These are phyloP conservation scores for Ceratosolen solmsi DNA, from an alignment of 1,140 invertebrate genomes.

Conservation along the genomic window DNA sequence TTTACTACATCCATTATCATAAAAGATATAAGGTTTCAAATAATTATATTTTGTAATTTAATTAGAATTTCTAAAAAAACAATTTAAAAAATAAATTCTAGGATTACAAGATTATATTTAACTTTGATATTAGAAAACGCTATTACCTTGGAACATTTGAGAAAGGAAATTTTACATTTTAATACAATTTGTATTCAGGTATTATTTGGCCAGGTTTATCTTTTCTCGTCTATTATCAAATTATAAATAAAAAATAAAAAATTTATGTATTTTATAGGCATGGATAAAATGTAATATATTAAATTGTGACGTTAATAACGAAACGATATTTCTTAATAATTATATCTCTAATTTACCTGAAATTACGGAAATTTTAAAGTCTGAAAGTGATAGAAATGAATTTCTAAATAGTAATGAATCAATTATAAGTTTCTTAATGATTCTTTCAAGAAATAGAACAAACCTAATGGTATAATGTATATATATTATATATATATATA, in stretches of 20 bases:
- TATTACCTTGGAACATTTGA: conserved; percentile 54
- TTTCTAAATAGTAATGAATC: conserved; percentile 62
- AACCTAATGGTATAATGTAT: conserved; percentile 59
- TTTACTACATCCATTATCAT: conserved; percentile 65
- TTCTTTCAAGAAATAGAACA: conserved; percentile 59
- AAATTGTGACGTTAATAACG: conserved; percentile 54
- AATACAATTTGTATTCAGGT: conserved; percentile 65
- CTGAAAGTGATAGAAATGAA: conserved; percentile 54
- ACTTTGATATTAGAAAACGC: conserved; percentile 59
- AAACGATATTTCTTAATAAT: conserved; percentile 60
- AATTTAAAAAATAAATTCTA: conserved; percentile 53
- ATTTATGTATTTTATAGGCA: conserved; percentile 58
- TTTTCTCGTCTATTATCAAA: no score
- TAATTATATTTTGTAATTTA: not conserved
- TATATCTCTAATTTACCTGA: conserved; percentile 60
- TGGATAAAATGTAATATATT: conserved; percentile 70
- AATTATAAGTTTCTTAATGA: conserved; percentile 61
- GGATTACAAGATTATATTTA: conserved; percentile 65
- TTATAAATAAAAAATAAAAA: no score
- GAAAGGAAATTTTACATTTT: conserved; percentile 61
- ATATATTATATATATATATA: no score
- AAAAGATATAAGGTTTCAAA: conserved; percentile 69
- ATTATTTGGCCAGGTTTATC: no score
- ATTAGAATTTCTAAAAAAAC: not conserved
- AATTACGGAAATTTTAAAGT: conserved; percentile 62